Evolutionary conservation across 2,797 vertebrate species (phyloP).

Genomic region (Schizopygopsis malacanthus): DNA sequence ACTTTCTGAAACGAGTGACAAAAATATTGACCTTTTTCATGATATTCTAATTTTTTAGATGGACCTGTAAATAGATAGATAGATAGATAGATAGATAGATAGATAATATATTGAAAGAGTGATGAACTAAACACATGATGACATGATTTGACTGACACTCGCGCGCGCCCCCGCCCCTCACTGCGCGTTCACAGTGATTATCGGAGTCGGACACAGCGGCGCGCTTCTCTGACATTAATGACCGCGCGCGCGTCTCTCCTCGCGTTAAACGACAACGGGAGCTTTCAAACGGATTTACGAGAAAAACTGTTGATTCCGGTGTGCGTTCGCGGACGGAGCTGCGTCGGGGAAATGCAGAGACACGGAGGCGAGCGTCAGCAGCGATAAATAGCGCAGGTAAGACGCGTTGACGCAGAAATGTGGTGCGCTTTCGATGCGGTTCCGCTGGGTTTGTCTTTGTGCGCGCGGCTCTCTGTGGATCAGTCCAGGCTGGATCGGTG

Average conservation of each 20-base stretch:
- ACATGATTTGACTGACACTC: not conserved
- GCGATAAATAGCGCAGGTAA: conserved; percentile 26
- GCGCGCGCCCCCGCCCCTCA: conserved; percentile 34
- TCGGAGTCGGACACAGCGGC: not conserved
- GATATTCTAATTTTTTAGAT: no score
- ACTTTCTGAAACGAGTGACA: no score
- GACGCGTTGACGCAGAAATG: conserved; percentile 31
- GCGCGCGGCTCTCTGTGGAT: not conserved
- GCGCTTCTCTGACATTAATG: conserved; percentile 15
- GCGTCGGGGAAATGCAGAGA: not conserved
- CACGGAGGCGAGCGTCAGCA: not conserved
- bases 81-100: not conserved
- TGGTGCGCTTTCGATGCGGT: not conserved
- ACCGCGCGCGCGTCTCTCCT: not conserved
- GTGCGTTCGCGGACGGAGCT: not conserved
- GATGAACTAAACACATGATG: not conserved
- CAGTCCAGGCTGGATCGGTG: not conserved
- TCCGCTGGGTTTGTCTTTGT: conserved; percentile 2
- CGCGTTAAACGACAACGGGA: not conserved
- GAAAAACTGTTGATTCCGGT: not conserved
- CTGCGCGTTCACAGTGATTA: conserved; percentile 45
- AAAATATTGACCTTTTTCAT: no score
- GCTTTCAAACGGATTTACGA: not conserved
- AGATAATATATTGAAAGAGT: not conserved
- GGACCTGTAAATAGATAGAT: not conserved